phyloP scores from a whole-genome alignment of 2,113 vertebrate species.

The Rattus norvegicus region DNA sequence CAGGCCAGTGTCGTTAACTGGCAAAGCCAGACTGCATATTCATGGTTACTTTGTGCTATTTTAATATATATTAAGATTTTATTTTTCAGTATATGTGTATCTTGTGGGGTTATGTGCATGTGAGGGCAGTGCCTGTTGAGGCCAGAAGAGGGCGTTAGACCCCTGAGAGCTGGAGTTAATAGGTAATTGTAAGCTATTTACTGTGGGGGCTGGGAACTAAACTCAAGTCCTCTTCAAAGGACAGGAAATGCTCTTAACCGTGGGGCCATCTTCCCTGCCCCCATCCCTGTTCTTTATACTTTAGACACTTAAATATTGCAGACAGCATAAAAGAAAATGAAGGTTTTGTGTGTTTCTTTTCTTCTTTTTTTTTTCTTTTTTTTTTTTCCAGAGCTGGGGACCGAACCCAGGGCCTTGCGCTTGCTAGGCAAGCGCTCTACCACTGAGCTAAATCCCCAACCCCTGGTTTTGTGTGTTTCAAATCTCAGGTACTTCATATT shows the following conservation, averaged over 20 bases:
- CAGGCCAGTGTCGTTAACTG: not conserved
- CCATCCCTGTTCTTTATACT: not conserved
- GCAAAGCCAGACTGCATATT: not conserved
- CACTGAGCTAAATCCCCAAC: no score
- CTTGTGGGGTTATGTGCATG: not conserved
- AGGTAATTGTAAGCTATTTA: not conserved
- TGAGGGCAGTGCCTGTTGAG: not conserved
- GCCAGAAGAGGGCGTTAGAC: not conserved
- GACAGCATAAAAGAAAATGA: not conserved
- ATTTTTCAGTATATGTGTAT: not conserved
- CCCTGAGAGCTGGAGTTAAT: not conserved
- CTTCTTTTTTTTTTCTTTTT: no score
- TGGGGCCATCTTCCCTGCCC: not conserved
- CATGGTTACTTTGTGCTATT: not conserved
- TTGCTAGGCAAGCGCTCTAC: no score
- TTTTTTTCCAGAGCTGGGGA: no score
- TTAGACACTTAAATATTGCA: not conserved
- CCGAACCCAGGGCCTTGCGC: no score
- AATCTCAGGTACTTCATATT: not conserved
- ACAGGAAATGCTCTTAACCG: not conserved
- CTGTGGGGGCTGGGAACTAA: not conserved
- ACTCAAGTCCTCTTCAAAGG: not conserved
- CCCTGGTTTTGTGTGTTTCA: not conserved
- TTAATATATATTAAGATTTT: not conserved
- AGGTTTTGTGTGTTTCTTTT: not conserved